Evolutionary conservation across 2,797 vertebrate genomes (phyloP).

Genomic region (Takifugu ocellatus): DNA sequence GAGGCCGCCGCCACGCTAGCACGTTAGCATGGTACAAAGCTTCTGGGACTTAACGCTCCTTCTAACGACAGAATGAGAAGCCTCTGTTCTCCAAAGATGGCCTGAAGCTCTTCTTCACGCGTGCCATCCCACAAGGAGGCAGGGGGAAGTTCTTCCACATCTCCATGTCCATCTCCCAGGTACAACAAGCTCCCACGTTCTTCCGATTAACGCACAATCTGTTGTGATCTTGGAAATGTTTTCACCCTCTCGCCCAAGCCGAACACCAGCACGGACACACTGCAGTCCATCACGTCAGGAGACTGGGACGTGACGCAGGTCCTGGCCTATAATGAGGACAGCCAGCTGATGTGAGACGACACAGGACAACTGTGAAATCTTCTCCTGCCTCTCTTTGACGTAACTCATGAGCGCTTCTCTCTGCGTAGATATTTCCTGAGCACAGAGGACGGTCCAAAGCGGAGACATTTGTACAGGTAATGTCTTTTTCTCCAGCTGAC

Average conservation of each 20-base stretch:
- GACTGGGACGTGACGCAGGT: constrained; percentile 96
- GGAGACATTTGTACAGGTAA: constrained; percentile 93
- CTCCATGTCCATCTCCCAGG: constrained; percentile 91
- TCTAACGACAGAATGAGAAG: constrained; percentile 82
- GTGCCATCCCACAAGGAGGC: constrained; percentile 90
- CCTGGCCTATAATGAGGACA: constrained; percentile 89
- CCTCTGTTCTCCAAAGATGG: constrained; percentile 92
- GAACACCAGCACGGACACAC: constrained; percentile 88
- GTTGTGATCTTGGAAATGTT: not conserved
- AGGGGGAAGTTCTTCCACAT: constrained; percentile 95
- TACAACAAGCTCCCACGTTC: constrained; percentile 26
- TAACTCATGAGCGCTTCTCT: constrained; percentile 1
- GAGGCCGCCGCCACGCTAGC: not conserved
- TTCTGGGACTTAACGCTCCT: rapidly evolving
- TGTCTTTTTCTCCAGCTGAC: not conserved
- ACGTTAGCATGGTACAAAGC: no score
- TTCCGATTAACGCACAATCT: not conserved
- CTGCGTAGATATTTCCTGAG: constrained; percentile 90
- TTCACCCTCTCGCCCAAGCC: constrained; percentile 67
- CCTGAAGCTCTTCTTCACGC: constrained; percentile 89
- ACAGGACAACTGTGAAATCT: constrained; percentile 79
- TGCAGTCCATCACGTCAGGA: constrained; percentile 93
- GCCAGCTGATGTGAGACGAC: constrained; percentile 88
- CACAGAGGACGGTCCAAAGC: constrained; percentile 89
- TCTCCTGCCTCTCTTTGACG: not conserved